Evolutionary conservation across 2,888 invertebrate genomes (phyloP).

Genomic region (Erebia epiphron): DNA sequence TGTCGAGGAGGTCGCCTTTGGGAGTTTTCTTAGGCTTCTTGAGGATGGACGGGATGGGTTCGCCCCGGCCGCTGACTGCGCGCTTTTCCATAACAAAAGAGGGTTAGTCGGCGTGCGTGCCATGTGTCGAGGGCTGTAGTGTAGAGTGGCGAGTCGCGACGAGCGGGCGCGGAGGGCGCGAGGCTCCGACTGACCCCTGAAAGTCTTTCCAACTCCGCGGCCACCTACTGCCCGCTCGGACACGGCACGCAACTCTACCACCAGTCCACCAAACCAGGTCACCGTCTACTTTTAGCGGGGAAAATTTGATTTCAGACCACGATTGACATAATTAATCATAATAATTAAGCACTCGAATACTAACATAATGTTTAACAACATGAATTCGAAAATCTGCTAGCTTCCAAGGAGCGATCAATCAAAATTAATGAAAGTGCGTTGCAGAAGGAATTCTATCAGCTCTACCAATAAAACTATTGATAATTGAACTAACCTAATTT

Average conservation of each 20-base stretch:
- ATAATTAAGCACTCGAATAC: conserved; percentile 1
- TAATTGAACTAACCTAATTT: too few species aligned
- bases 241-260: conserved; percentile 61
- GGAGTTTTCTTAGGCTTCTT: conserved; percentile 70
- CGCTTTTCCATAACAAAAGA: conserved; percentile 75
- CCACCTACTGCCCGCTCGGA: conserved; percentile 65
- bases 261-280: conserved; percentile 70
- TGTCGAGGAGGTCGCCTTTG: conserved; percentile 71
- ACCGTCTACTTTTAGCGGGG: conserved; percentile 52
- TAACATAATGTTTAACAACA: not conserved
- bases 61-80: conserved; percentile 67
- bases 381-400: not conserved
- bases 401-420: not conserved
- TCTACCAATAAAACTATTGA: not conserved
- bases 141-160: conserved; percentile 55
- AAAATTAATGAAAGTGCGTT: not conserved
- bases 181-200: conserved; percentile 68
- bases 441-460: not conserved
- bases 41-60: conserved; percentile 76
- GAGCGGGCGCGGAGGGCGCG: conserved; percentile 78
- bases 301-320: conserved; percentile 38
- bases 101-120: conserved; percentile 52
- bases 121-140: conserved; percentile 51
- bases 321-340: conserved; percentile 22
- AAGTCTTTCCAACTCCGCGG: conserved; percentile 39